A percentile compares a stretch with the other conserved stretches of the same genome.
phyloP scores from a whole-genome alignment of 2,797 vertebrate species.

The Sus cebifrons region DNA sequence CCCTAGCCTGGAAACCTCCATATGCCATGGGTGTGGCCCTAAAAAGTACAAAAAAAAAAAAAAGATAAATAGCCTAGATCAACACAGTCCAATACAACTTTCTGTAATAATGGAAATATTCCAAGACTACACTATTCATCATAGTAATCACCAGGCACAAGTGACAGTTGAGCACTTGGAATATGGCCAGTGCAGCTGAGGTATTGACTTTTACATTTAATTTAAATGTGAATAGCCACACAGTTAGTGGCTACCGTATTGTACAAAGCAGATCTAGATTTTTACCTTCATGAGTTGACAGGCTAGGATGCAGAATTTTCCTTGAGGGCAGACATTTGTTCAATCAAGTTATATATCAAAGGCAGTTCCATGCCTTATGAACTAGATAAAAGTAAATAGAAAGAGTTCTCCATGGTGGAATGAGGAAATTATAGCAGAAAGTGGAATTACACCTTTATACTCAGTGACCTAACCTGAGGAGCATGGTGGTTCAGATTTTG shows the following conservation, averaged over 20 bases:
- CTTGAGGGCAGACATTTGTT: constrained; percentile 42
- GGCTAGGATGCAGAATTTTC: constrained; percentile 23
- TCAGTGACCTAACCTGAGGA: constrained; percentile 59
- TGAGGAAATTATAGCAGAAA: constrained; percentile 65
- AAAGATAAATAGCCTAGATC: not conserved
- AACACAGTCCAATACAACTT: not conserved
- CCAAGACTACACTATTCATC: not conserved
- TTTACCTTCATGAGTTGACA: constrained; percentile 44
- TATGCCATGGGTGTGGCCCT: too few relatives aligned
- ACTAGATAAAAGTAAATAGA: constrained; percentile 50
- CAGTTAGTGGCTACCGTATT: not conserved
- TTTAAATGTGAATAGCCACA: not conserved
- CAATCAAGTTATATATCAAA: constrained; percentile 52
- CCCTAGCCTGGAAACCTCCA: too few relatives aligned
- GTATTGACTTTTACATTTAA: not conserved
- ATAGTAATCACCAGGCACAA: not conserved
- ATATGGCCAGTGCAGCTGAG: not conserved
- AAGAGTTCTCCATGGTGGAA: not conserved
- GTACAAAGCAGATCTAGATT: not conserved
- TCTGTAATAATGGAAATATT: not conserved
- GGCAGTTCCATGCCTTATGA: constrained; percentile 52
- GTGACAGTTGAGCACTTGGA: not conserved
- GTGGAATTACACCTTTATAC: constrained; percentile 11
- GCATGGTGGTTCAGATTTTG: constrained; percentile 45
- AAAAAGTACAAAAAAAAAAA: too few relatives aligned